A percentile compares a stretch with the other conserved stretches of the same genome.
Conservation (phyloP, 2,888 invertebrate genomes). For the Cantharis lateralis region DNA sequence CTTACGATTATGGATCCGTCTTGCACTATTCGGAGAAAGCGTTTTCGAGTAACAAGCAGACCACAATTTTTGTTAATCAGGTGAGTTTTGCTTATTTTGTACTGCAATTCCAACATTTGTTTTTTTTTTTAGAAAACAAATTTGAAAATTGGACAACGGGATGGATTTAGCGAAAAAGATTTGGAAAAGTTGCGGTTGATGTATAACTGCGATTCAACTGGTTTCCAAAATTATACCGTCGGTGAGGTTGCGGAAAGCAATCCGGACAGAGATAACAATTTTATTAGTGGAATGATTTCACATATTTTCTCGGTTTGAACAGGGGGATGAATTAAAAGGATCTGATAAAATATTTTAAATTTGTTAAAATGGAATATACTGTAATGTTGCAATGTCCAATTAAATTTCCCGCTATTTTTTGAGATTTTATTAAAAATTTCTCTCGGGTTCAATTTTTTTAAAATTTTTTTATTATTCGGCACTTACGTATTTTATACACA, state of each 20-base stretch:
- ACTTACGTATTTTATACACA: no score
- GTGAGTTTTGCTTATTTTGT: conserved; percentile 52
- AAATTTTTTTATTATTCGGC: no score
- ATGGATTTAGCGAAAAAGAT: conserved; percentile 74
- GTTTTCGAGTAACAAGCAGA: conserved; percentile 72
- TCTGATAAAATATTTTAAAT: neutral
- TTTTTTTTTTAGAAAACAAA: conserved; percentile 25
- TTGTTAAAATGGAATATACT: neutral
- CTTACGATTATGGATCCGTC: conserved; percentile 80
- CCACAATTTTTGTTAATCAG: conserved; percentile 70
- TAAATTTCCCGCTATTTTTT: no score
- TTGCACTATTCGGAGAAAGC: conserved; percentile 84
- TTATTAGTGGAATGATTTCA: conserved; percentile 6
- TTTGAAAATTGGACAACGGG: conserved; percentile 70
- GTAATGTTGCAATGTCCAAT: no score
- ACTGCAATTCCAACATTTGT: neutral
- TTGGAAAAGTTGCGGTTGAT: conserved; percentile 74
- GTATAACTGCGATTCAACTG: conserved; percentile 66
- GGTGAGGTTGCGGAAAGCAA: neutral
- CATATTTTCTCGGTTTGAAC: neutral
- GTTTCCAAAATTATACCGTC: neutral
- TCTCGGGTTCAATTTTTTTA: no score
- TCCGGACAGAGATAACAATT: neutral
- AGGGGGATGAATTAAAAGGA: neutral
- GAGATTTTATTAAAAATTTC: no score